phyloP scores from a whole-genome alignment of 2,113 vertebrate species.

The Orientallactaga bullata region DNA sequence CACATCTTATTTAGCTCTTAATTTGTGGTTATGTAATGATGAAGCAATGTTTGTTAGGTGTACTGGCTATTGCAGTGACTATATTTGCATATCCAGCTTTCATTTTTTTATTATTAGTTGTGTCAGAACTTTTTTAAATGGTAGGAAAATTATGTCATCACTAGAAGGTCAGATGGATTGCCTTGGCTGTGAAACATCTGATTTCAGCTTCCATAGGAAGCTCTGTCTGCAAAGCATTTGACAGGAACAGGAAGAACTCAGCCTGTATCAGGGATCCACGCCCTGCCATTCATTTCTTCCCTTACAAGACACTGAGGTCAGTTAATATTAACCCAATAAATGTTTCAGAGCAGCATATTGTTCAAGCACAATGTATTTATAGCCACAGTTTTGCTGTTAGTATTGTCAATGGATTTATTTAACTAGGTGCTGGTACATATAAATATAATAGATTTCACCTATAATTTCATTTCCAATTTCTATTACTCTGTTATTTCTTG shows the following conservation, averaged over 20 bases:
- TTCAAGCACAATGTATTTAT: slow-evolving; percentile 43
- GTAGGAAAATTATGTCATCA: not conserved
- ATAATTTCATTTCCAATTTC: slow-evolving; percentile 39
- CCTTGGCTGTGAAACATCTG: slow-evolving; percentile 22
- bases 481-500: not conserved
- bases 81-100: not conserved
- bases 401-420: not conserved
- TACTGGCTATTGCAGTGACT: not conserved
- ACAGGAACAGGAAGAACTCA: slow-evolving; percentile 40
- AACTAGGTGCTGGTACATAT: not conserved
- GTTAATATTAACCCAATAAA: slow-evolving; percentile 21
- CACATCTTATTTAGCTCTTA: not conserved
- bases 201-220: slow-evolving; percentile 29
- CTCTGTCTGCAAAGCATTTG: slow-evolving; percentile 25
- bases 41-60: not conserved
- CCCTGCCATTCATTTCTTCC: not conserved
- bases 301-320: slow-evolving; percentile 38
- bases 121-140: not conserved
- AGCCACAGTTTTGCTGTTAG: not conserved
- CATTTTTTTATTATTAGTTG: not conserved
- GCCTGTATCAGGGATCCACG: slow-evolving; percentile 8
- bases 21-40: slow-evolving; percentile 1
- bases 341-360: slow-evolving; percentile 33
- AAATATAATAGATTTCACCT: not conserved
- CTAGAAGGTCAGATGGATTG: not conserved